A percentile compares a stretch with the other conserved stretches of the same genome.
phyloP scores from a whole-genome alignment of 1,140 invertebrate species.

The Drosophila sproati region DNA sequence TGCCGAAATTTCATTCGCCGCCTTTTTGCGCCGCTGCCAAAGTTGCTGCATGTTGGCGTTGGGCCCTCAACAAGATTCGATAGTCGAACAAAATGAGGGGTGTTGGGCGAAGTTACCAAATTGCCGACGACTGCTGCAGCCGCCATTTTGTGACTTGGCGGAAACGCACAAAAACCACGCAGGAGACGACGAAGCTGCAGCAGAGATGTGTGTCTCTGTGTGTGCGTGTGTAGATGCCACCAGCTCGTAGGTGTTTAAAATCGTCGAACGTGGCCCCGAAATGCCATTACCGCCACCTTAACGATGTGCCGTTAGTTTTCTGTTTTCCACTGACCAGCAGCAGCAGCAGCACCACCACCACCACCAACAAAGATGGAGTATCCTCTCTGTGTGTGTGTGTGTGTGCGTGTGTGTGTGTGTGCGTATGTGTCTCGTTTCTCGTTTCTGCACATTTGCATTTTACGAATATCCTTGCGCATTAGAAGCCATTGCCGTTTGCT shows the following conservation, averaged over 20 bases:
- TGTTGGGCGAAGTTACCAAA: conserved; percentile 66
- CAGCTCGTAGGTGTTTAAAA: conserved; percentile 68
- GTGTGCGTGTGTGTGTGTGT: conserved; percentile 26
- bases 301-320: conserved; percentile 65
- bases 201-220: background rate
- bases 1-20: conserved; percentile 67
- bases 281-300: conserved; percentile 81
- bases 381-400: conserved; percentile 17
- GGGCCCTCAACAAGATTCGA: background rate
- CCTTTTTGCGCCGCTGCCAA: conserved; percentile 58
- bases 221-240: conserved; percentile 8
- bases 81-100: background rate
- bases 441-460: conserved; percentile 84
- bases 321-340: conserved; percentile 49
- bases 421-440: conserved; percentile 62
- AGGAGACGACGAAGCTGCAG: conserved; percentile 11
- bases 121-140: conserved; percentile 43
- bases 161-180: conserved; percentile 56
- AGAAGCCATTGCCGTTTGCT: conserved; percentile 47
- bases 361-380: conserved; percentile 59
- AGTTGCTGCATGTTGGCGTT: conserved; percentile 29
- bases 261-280: conserved; percentile 76
- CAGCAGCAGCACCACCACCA: conserved; percentile 33
- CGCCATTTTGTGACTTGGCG: conserved; percentile 82
- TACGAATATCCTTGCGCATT: conserved; percentile 84